Base-by-base conservation (phyloP, 2,888 invertebrate species). In the Tinea trinotella region DNA sequence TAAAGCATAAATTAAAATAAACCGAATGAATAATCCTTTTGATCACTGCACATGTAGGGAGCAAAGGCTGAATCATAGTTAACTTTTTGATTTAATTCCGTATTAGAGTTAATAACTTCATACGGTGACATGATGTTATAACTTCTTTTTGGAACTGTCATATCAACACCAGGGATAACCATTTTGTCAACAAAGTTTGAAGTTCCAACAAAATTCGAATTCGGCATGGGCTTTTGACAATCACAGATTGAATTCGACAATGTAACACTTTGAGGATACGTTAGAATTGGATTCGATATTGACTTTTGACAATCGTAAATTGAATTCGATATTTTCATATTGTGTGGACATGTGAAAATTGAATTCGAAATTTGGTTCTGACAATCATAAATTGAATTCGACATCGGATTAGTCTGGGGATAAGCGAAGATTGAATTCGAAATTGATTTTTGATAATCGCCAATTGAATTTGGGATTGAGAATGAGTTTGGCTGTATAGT, bases 51-150 rank as follows among this genome's bases (percentile, higher is more conserved):
- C 2, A 40, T 2, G 40, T 40, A 40, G 7, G 40, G 40, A 2
- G 40, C 40, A 40, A 40, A 40, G 10, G 40, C 40, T 13, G 40
- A 7, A 40, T 40, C 40, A n/a, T 40, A 40, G 7, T 15, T 40
- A 7, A 15, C 15, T 12, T 40, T 40, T 4, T n/a, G 2, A 13
- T 6, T n/a, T 13, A 12, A 12, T 3, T 15, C 12, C 2, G 12
- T 5, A 15, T 13, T 40, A 4, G 12, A 15, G 7, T 6, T n/a
- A 1, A 40, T 1, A 40, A 40, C 40, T 2, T 40, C 40, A 15
- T 40, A 40, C 2, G 40, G 40, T 13, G 40, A 40, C 13, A 40
- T 40, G n/a, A 40, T 40, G 13, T 40, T 40, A 7, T 40, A 40
- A 7, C 40, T 40, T 40, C 40, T 40, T 15, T 40, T 40, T 2